Evolutionary conservation across 2,888 invertebrate species (phyloP).

Genomic region (Cephus nigrinus): DNA sequence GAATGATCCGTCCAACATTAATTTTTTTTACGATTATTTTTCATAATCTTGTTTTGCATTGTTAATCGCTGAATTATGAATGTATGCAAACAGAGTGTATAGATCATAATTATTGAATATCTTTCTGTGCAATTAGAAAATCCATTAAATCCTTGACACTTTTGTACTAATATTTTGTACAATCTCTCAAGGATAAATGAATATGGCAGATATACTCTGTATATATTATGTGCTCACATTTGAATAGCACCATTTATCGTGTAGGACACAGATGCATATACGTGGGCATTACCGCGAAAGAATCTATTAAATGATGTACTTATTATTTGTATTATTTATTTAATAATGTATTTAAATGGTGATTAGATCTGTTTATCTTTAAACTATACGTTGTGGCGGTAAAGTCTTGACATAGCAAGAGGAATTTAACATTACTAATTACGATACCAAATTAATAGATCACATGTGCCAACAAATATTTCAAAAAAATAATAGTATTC

Average conservation of each 20-base stretch:
- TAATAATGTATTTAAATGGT: not conserved
- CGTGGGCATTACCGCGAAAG: not conserved
- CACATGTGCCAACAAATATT: not conserved
- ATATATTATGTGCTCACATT: not conserved
- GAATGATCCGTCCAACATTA: constrained; percentile 37
- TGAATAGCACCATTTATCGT: not conserved
- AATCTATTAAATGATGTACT: not conserved
- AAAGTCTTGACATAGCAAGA: no score
- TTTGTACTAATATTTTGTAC: not conserved
- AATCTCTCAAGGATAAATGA: not conserved
- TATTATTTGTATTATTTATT: not conserved
- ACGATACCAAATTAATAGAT: not conserved
- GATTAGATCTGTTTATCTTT: not conserved
- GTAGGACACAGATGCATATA: not conserved
- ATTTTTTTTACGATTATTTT: constrained; percentile 18
- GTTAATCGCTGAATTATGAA: not conserved
- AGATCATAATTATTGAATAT: not conserved
- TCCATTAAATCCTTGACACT: not conserved
- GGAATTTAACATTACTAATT: not conserved
- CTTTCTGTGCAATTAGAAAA: not conserved
- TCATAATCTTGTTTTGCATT: not conserved
- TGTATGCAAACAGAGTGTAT: not conserved
- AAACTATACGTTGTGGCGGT: not conserved
- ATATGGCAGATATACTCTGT: not conserved
- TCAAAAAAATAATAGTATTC: not conserved